phyloP scores from a whole-genome alignment of 2,113 vertebrate species.

The Catharus bicknelli region DNA sequence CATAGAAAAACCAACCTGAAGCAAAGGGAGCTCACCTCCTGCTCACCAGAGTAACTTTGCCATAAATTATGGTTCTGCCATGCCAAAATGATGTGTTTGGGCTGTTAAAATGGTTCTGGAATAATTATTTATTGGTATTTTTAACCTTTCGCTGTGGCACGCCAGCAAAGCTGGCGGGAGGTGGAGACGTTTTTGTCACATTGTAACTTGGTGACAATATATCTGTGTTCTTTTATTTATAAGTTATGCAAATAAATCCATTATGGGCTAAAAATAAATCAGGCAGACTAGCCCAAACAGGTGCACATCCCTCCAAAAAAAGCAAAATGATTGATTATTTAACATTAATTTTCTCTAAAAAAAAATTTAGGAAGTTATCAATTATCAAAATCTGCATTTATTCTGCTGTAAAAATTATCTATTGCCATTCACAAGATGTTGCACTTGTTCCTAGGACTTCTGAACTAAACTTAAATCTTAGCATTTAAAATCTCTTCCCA shows the following conservation, averaged over 20 bases:
- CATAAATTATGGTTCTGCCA: neutral
- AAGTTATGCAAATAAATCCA: neutral
- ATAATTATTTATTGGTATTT: neutral
- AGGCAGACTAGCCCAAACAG: neutral
- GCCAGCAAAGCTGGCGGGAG: neutral
- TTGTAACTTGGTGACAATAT: neutral
- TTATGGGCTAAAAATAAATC: neutral
- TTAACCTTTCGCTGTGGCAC: neutral
- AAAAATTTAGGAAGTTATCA: neutral
- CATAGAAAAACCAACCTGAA: neutral
- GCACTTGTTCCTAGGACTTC: neutral
- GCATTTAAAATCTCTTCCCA: neutral
- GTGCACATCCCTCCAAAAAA: neutral
- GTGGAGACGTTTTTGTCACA: neutral
- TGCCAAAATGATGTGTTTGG: neutral
- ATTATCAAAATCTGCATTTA: neutral
- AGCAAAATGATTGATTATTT: neutral
- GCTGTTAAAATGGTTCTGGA: neutral
- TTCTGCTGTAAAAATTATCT: neutral
- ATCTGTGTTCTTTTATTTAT: neutral
- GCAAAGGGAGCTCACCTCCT: accelerated
- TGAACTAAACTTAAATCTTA: neutral
- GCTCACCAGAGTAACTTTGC: neutral
- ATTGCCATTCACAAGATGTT: neutral
- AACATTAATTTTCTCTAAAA: neutral